Base-by-base conservation (phyloP, 2,113 vertebrate species). In the Halcyon malimbica region DNA sequence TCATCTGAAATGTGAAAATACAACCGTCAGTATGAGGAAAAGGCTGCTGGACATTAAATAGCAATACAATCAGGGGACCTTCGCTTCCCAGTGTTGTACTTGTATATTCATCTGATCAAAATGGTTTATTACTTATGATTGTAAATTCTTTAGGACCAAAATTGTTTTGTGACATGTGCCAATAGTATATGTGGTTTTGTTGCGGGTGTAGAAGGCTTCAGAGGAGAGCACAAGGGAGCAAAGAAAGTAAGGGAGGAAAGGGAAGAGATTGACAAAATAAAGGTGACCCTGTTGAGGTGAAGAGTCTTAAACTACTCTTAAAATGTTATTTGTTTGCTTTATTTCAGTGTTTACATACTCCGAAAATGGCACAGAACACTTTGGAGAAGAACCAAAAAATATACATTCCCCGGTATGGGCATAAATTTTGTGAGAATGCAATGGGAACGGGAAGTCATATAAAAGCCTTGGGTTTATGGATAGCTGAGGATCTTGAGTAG, bases 331-430 rank as follows among this genome's bases (percentile, higher is more conserved):
- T 91, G 28, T 97, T 96, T 96, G 64, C 93, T 98, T 94, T 75
- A 46, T 96, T 95, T 95, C 95, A 99, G 99, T 99, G 94, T 99
- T 99, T 97, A 98, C 98, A 20, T 98, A 98, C 50, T 96, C 99
- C 6, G 98, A 99, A 98, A 99, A 99, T 1, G 99, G 99, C 91
- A 98, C 97, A 7, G 98, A 99, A 46, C 97, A 98, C 94, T 98
- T 98, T 89, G 95, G 93, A 96, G 98, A 98, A 73, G 98, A 99
- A 96, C 97, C 97, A 91, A 99, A 98, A 96, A 90, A 73, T 7
- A 95, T 98, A 57, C 93, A 96, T 62, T 97, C 98, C 50, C 96
- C 75, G 98, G 99, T 99, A 97, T 97, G 96, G 74, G 37, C 82
- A 86, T 11, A 41, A 18, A 25, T 54, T 82, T 53, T 76, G 35